Conservation (phyloP, 2,888 invertebrate species). For the Dynastes tityus region DNA sequence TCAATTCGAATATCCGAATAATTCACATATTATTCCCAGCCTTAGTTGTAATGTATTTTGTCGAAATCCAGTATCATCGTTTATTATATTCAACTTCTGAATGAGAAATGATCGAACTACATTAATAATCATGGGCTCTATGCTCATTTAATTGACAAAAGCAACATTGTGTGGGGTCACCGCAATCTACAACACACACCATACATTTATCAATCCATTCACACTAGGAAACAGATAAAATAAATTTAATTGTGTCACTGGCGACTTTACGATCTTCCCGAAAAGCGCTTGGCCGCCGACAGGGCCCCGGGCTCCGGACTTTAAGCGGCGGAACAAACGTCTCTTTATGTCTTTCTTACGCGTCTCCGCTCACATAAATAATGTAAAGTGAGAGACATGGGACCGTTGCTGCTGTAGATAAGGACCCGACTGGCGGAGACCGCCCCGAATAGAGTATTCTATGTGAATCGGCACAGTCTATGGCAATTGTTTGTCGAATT, state of each 20-base stretch:
- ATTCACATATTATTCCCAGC: too few species aligned
- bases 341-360: conserved; percentile 41
- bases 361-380: conserved; percentile 44
- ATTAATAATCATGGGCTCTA: background rate
- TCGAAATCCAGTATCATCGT: too few species aligned
- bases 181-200: background rate
- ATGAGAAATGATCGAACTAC: too few species aligned
- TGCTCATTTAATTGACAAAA: background rate
- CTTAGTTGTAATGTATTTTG: too few species aligned
- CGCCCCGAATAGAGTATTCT: conserved; percentile 41
- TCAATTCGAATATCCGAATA: too few species aligned
- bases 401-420: conserved; percentile 33
- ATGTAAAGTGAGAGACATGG: conserved; percentile 46
- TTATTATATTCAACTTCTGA: too few species aligned
- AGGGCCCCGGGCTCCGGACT: background rate
- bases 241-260: conserved; percentile 8
- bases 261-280: conserved; percentile 35
- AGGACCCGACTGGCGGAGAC: conserved; percentile 25
- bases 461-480: conserved; percentile 46
- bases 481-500: conserved; percentile 47
- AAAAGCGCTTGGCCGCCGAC: background rate
- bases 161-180: conserved; percentile 4
- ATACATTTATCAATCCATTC: conserved; percentile 15
- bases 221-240: conserved; percentile 1
- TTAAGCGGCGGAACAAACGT: conserved; percentile 23